Evolutionary conservation across 64 coral and sea anemone species (phyloP), one percentile per base, ranked within the genome.

Genomic region (Hydrozoanthus tunicans): DNA sequence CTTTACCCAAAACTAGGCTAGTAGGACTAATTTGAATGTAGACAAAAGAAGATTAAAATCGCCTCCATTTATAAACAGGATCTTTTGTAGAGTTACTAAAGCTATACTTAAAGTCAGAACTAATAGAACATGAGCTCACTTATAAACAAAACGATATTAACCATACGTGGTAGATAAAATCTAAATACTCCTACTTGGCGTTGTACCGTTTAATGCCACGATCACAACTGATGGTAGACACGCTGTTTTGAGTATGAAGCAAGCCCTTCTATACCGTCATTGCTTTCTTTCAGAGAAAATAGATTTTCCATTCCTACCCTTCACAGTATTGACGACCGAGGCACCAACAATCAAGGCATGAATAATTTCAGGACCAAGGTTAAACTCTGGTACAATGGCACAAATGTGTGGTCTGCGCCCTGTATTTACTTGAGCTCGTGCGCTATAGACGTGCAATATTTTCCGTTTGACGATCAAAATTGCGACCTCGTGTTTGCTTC

Each of bases 391-490:
- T 64, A 81, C 59, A 82, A 91, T 43, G 95, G 95, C 12, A 62
- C 51, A 5, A 91, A 90, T 70, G 73, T 73, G 67, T 96, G 95
- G 95, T 62, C 89, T 9, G 80, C 80, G 1, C 95, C 92, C 0
- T 82, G 73, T 53, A 93, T 92, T 7, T 93, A 84, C 10, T 63
- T 82, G 66, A 96, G 95, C 70, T 56, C 88, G 14, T 96, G 95
- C 66, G 60, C 77, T 2, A 90, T 96, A 9, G 63, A 93, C 56
- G 92, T 96, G 3, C 59, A 91, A 53, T 93, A 64, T 55, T 96
- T 93, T 91, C 95, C 95, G 10, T 96, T 96, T 81, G 95, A 96
- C 70, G 91, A 93, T 23, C 95, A 89, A 68, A 80, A 75, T 89
- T 86, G 82, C 17, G 59, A 63, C 17, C 92, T 90, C 3, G 56